These are phyloP conservation scores for Eucidaris tribuloides DNA, from an alignment of 35 echinoderm and acorn worm genomes.

Conservation along the genomic window DNA sequence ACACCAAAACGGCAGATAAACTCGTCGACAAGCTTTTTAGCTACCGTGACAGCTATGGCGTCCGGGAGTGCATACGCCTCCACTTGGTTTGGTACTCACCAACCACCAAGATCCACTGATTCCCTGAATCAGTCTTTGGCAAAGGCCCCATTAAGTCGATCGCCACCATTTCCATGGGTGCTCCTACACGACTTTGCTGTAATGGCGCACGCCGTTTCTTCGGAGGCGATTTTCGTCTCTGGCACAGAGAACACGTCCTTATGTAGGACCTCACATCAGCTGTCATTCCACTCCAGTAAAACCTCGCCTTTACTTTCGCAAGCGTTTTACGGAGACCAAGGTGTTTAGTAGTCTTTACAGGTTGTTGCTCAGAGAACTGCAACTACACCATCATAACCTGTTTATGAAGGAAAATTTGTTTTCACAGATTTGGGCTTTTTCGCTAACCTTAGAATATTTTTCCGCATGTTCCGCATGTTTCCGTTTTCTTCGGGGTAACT, in stretches of 20 bases:
- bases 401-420: too few species aligned
- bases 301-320: background rate
- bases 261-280: constrained; percentile 20
- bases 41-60: constrained; percentile 18
- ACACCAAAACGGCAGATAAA: constrained; percentile 31
- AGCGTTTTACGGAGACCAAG: constrained; percentile 8
- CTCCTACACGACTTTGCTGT: constrained; percentile 8
- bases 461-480: too few species aligned
- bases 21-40: constrained; percentile 15
- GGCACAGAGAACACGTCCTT: constrained; percentile 22
- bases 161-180: background rate
- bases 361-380: too few species aligned
- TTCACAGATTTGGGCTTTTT: too few species aligned
- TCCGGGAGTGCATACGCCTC: constrained; percentile 49
- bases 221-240: constrained; percentile 22
- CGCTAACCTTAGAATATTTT: too few species aligned
- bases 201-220: constrained; percentile 45
- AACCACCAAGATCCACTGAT: constrained; percentile 37
- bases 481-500: too few species aligned
- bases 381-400: too few species aligned
- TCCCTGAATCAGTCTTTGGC: constrained; percentile 18
- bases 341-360: too few species aligned
- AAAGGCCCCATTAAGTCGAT: constrained; percentile 56
- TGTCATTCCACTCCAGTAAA: constrained; percentile 18
- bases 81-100: constrained; percentile 62